Percentiles rank a stretch among this genome's conserved stretches.
These are phyloP conservation scores for Atherinomorus stipes DNA, from an alignment of 2,113 vertebrate species.

Conservation along the genomic window DNA sequence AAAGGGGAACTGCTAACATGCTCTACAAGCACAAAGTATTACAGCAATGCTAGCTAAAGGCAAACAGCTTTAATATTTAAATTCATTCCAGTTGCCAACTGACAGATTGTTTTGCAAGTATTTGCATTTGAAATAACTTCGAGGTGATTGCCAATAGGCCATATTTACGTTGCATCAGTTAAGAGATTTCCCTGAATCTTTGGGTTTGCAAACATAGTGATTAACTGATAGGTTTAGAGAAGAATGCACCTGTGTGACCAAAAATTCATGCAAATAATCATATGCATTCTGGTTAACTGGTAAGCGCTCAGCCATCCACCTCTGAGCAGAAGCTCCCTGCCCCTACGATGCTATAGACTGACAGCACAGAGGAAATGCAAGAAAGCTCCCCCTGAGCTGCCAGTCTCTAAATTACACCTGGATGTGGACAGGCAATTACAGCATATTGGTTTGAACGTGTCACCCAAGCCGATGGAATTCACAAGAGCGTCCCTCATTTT, in stretches of 20 bases:
- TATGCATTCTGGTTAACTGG: constrained; percentile 47
- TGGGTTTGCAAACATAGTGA: background rate
- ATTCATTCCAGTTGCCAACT: background rate
- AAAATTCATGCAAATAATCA: constrained; percentile 35
- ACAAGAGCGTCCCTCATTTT: background rate
- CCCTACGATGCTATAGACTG: background rate
- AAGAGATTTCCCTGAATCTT: background rate
- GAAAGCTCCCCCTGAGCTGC: constrained; percentile 11
- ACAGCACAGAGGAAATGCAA: constrained; percentile 50
- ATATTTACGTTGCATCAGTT: background rate
- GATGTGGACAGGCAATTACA: constrained; percentile 52
- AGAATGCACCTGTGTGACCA: constrained; percentile 1
- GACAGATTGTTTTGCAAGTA: background rate
- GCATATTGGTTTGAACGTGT: constrained; percentile 40
- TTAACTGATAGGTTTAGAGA: background rate
- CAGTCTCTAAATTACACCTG: constrained; percentile 48
- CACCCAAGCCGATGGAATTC: constrained; percentile 15
- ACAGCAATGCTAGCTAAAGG: background rate
- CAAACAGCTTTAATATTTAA: background rate
- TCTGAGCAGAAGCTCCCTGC: constrained; percentile 32
- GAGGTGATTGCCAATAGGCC: background rate
- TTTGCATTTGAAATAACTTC: constrained; percentile 8
- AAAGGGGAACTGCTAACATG: constrained; percentile 10
- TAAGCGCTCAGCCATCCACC: constrained; percentile 44
- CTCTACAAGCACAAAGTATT: background rate